Evolutionary conservation across 2,888 invertebrate genomes (phyloP).

Genomic region (Drosophila sordidula): DNA sequence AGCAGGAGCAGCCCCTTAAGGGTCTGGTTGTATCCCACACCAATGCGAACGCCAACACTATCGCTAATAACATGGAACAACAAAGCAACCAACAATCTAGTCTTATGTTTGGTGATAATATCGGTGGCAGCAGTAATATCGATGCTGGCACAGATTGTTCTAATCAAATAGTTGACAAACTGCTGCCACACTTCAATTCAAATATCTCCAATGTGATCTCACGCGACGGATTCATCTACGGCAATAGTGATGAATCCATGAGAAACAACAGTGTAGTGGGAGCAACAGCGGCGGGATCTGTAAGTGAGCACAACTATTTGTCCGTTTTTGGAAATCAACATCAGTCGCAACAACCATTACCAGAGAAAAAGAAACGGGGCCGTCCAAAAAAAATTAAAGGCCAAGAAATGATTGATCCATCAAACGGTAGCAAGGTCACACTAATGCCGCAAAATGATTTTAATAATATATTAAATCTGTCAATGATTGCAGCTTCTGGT

Average conservation of each 20-base stretch:
- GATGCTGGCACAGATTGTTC: conserved; percentile 22
- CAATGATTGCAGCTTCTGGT: conserved; percentile 58
- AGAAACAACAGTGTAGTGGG: conserved; percentile 11
- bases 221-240: conserved; percentile 8
- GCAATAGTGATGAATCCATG: conserved; percentile 38
- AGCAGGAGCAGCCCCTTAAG: conserved; percentile 80
- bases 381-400: conserved; percentile 90
- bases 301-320: conserved; percentile 48
- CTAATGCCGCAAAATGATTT: conserved; percentile 85
- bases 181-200: conserved; percentile 29
- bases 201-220: conserved; percentile 21
- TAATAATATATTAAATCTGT: conserved; percentile 80
- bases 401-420: conserved; percentile 86
- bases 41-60: conserved; percentile 5
- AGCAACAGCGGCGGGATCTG: not conserved
- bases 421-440: conserved; percentile 85
- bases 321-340: conserved; percentile 46
- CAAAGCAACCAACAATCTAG: conserved; percentile 29
- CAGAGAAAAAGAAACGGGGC: conserved; percentile 95
- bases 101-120: conserved; percentile 34
- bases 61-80: not conserved
- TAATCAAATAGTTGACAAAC: conserved; percentile 39
- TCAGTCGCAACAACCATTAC: conserved; percentile 75
- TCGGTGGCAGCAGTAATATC: conserved; percentile 18
- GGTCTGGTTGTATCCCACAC: not conserved